Conservation (phyloP, 2,888 invertebrate genomes). For the Sarcophaga rosellei region DNA sequence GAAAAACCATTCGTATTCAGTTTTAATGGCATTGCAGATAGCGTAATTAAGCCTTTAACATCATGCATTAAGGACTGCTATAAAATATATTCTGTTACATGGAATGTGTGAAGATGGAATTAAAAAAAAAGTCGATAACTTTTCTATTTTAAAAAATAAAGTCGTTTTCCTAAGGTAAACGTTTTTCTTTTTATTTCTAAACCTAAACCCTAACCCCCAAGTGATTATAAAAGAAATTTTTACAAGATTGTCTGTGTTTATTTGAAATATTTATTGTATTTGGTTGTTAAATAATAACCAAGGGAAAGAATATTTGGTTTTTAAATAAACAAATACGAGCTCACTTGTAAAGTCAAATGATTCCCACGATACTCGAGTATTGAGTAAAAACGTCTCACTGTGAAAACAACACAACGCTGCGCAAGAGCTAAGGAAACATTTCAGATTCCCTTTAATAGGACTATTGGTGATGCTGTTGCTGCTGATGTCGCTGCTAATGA, state of each 20-base stretch:
- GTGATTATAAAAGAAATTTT: no score
- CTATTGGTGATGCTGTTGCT: neutral
- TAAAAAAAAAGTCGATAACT: no score
- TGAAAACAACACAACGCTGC: conserved; percentile 38
- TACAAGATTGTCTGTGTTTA: neutral
- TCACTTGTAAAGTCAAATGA: conserved; percentile 43
- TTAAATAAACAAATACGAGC: conserved; percentile 40
- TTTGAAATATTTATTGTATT: conserved; percentile 2
- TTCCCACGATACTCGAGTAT: conserved; percentile 60
- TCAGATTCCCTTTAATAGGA: neutral
- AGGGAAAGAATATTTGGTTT: conserved; percentile 20
- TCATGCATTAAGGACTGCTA: no score
- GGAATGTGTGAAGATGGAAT: no score
- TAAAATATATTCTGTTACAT: no score
- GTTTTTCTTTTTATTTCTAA: no score
- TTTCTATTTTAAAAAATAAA: no score
- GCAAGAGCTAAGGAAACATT: neutral
- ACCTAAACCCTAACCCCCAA: no score
- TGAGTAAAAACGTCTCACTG: conserved; percentile 21
- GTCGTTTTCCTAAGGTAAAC: no score
- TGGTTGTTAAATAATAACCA: neutral
- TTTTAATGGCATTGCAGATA: no score
- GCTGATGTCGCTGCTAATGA: conserved; percentile 16
- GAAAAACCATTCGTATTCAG: no score
- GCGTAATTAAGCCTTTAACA: no score